Conservation (phyloP, 2,113 vertebrate genomes). For the Neodontobutis hainanensis region DNA sequence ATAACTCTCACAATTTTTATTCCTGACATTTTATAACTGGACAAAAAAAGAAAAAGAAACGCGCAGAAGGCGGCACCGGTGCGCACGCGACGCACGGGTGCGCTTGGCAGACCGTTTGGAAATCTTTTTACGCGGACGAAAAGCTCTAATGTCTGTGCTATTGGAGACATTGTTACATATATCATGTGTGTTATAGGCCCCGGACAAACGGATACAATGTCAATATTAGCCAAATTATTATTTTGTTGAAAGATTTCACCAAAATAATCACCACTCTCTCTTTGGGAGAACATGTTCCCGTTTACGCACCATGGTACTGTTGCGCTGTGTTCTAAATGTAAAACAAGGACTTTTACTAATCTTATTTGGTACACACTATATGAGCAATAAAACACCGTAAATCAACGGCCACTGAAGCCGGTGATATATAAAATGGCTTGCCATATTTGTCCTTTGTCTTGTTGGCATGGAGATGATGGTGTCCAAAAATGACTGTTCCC, state of each 20-base stretch:
- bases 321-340: conserved; percentile 14
- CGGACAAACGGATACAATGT: neutral
- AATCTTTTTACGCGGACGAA: conserved; percentile 74
- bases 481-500: conserved; percentile 68
- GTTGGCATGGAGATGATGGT: conserved; percentile 81
- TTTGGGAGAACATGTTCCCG: conserved; percentile 27
- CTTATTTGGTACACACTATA: conserved; percentile 41
- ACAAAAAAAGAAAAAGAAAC: neutral
- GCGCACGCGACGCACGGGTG: conserved; percentile 55
- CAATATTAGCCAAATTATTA: neutral
- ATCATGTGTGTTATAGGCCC: neutral
- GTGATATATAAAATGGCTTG: conserved; percentile 64
- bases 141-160: conserved; percentile 16
- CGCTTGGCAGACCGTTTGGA: conserved; percentile 73
- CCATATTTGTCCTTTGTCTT: conserved; percentile 62
- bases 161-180: neutral
- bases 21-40: neutral
- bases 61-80: neutral
- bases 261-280: neutral
- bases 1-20: too few species aligned
- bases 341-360: conserved; percentile 36
- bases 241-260: neutral
- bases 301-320: conserved; percentile 71
- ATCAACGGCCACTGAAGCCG: conserved; percentile 40
- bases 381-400: conserved; percentile 53